A percentile compares a stretch with the other conserved stretches of the same genome.
Evolutionary conservation across 2,797 vertebrate species (phyloP).

Genomic region (Chelmon rostratus): DNA sequence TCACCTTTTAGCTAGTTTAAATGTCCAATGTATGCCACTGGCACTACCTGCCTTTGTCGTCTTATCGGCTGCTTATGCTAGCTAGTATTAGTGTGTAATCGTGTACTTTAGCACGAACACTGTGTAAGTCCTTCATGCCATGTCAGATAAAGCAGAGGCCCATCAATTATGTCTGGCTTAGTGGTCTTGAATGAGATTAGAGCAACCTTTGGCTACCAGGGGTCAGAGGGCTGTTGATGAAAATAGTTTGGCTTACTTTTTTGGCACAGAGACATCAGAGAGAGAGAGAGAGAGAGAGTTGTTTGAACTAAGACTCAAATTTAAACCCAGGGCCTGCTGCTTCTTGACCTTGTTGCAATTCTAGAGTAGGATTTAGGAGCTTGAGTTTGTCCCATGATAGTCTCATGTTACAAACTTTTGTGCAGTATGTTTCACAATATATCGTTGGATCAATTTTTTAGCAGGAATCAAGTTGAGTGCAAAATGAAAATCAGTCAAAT

Average conservation of each 20-base stretch:
- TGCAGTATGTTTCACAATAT: slow-evolving; percentile 25
- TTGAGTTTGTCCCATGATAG: slow-evolving; percentile 39
- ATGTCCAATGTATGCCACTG: neutral
- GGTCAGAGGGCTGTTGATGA: slow-evolving; percentile 61
- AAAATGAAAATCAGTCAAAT: neutral
- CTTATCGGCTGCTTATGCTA: slow-evolving; percentile 45
- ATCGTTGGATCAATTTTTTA: no score
- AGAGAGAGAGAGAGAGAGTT: slow-evolving; percentile 25
- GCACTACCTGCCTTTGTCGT: slow-evolving; percentile 5
- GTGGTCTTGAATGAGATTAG: slow-evolving; percentile 76
- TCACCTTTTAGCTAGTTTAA: neutral
- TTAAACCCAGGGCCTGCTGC: slow-evolving; percentile 39
- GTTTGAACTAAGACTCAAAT: slow-evolving; percentile 46
- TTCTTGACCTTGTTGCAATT: slow-evolving; percentile 51
- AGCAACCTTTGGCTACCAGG: slow-evolving; percentile 52
- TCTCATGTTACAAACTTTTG: slow-evolving; percentile 24
- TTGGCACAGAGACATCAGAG: slow-evolving; percentile 38
- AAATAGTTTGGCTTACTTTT: slow-evolving; percentile 73
- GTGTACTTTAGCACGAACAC: slow-evolving; percentile 34
- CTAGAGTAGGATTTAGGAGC: slow-evolving; percentile 22
- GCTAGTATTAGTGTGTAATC: slow-evolving; percentile 37
- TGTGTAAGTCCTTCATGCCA: slow-evolving; percentile 64
- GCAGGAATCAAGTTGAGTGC: neutral
- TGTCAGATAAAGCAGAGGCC: slow-evolving; percentile 68
- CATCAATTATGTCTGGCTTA: slow-evolving; percentile 74